Evolutionary conservation across 2,797 vertebrate genomes (phyloP).

Genomic region (Nasua narica): DNA sequence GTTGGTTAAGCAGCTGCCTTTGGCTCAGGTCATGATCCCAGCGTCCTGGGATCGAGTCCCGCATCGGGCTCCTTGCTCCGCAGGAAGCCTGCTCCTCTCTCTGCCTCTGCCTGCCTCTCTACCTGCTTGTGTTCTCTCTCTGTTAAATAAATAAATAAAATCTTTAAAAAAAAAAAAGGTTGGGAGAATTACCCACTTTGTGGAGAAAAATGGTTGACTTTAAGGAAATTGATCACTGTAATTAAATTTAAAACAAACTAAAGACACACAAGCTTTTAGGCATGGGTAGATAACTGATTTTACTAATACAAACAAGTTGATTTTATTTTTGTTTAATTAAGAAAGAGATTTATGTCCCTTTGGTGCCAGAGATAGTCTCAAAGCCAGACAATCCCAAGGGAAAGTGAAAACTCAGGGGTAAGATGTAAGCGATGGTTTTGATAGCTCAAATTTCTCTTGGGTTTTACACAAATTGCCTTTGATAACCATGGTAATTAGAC

Average conservation of each 20-base stretch:
- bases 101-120: no score
- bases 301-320: not conserved
- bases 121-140: no score
- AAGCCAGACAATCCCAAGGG: not conserved
- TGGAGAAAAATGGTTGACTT: not conserved
- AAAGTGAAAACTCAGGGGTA: not conserved
- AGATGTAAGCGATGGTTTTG: not conserved
- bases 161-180: no score
- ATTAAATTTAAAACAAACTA: slow-evolving; percentile 56
- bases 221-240: not conserved
- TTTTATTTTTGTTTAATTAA: slow-evolving; percentile 45
- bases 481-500: not conserved
- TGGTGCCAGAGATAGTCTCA: not conserved
- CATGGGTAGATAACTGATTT: not conserved
- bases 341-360: not conserved
- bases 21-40: no score
- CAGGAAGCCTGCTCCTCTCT: no score
- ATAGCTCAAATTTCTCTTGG: slow-evolving; percentile 1
- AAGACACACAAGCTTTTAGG: not conserved
- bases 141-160: no score
- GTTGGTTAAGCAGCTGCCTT: no score
- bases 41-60: no score
- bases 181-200: not conserved
- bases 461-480: not conserved
- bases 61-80: no score